Percentiles rank a stretch among this genome's conserved stretches.
Conservation (phyloP, 2,113 vertebrate species). For the Dendropsophus ebraccatus region DNA sequence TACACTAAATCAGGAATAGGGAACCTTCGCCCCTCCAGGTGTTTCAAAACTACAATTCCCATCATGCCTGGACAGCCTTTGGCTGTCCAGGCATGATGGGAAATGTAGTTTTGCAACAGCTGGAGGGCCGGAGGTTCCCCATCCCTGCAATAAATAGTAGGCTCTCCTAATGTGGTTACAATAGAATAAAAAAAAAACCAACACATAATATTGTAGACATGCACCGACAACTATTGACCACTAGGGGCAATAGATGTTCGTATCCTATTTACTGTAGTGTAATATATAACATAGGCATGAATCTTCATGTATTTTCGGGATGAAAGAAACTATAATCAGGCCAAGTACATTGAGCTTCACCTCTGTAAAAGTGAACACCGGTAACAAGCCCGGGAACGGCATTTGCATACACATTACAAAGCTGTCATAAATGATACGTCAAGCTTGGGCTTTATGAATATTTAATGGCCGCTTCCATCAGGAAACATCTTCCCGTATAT, state of each 20-base stretch:
- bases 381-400: neutral
- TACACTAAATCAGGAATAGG: too few species aligned
- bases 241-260: neutral
- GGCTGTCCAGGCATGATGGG: too few species aligned
- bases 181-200: too few species aligned
- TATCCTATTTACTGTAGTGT: neutral
- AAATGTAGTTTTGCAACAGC: too few species aligned
- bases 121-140: too few species aligned
- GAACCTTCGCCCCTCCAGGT: too few species aligned
- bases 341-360: neutral
- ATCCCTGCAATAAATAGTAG: too few species aligned
- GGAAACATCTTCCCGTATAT: constrained; percentile 14
- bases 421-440: constrained; percentile 44
- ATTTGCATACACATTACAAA: constrained; percentile 44
- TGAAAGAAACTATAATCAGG: neutral
- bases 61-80: too few species aligned
- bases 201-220: too few species aligned
- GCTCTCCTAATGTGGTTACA: too few species aligned
- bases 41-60: too few species aligned
- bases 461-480: constrained; percentile 9
- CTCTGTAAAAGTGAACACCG: neutral
- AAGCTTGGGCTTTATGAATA: constrained; percentile 21
- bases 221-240: neutral
- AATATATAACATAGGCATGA: neutral
- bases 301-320: neutral